Evolutionary conservation across 2,113 vertebrate species (phyloP).

Genomic region (Prunella fulvescens): DNA sequence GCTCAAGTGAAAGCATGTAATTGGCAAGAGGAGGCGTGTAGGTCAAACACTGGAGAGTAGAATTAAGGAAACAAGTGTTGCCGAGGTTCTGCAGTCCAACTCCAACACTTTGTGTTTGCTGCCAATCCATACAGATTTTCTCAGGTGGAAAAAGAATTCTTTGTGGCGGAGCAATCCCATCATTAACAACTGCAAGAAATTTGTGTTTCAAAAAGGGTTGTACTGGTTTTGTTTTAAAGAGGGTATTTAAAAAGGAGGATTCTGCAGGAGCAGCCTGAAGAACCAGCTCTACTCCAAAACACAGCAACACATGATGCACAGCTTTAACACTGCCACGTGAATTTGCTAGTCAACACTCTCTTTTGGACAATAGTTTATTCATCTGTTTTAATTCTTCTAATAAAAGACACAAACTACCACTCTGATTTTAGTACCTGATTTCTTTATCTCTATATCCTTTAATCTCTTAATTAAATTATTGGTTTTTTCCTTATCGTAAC

Average conservation of each 20-base stretch:
- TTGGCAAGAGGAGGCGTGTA: conserved; percentile 94
- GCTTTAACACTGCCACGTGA: background rate
- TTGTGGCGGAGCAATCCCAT: conserved; percentile 89
- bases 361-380: background rate
- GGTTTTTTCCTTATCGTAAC: background rate
- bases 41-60: conserved; percentile 92
- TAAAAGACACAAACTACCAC: background rate
- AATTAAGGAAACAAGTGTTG: conserved; percentile 96
- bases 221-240: background rate
- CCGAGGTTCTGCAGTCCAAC: conserved; percentile 95
- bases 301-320: fast-evolving
- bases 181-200: conserved; percentile 73
- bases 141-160: conserved; percentile 92
- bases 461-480: background rate
- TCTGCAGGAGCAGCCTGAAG: background rate
- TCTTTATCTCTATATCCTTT: background rate
- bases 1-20: conserved; percentile 93
- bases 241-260: background rate
- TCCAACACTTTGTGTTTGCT: conserved; percentile 86
- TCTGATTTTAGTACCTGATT: background rate
- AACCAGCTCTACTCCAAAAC: background rate
- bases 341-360: background rate
- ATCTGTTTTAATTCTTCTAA: background rate
- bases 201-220: background rate
- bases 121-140: conserved; percentile 91